These are phyloP conservation scores for Rhineura floridana DNA, from an alignment of 2,113 vertebrate species.

Conservation along the genomic window DNA sequence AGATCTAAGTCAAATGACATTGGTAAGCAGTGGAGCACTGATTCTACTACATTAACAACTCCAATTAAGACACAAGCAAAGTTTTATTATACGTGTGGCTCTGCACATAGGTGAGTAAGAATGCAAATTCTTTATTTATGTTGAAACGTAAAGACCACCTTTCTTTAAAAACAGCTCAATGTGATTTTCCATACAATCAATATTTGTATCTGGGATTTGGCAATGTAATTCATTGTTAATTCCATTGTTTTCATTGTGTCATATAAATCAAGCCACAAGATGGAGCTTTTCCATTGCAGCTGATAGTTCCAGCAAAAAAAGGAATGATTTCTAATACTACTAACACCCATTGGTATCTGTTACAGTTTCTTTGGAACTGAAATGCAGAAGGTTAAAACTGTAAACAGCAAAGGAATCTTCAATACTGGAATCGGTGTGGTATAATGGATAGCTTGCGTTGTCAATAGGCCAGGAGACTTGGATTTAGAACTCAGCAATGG, in stretches of 20 bases:
- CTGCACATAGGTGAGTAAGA: constrained; percentile 28
- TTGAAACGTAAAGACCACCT: too few relatives aligned
- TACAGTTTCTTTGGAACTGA: background rate
- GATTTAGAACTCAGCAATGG: background rate
- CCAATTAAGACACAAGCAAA: constrained; percentile 1
- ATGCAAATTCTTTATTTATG: background rate
- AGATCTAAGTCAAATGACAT: background rate
- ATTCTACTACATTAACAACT: background rate
- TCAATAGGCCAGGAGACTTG: background rate
- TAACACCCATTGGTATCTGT: background rate
- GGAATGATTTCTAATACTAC: background rate
- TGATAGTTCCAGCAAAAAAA: background rate
- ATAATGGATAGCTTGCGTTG: background rate
- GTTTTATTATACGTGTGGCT: background rate
- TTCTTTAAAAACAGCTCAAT: background rate
- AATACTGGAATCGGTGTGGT: background rate
- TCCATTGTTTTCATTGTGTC: background rate
- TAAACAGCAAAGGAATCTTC: background rate
- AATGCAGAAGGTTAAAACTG: background rate
- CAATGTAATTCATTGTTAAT: background rate
- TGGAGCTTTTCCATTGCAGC: constrained; percentile 49
- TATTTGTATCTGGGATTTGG: background rate
- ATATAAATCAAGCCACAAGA: constrained; percentile 48
- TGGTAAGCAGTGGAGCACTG: background rate
- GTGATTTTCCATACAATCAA: background rate